Percentiles rank a stretch among this genome's conserved stretches.
phyloP scores from a whole-genome alignment of 2,888 invertebrate genomes.

The Blastobasis lacticolella region DNA sequence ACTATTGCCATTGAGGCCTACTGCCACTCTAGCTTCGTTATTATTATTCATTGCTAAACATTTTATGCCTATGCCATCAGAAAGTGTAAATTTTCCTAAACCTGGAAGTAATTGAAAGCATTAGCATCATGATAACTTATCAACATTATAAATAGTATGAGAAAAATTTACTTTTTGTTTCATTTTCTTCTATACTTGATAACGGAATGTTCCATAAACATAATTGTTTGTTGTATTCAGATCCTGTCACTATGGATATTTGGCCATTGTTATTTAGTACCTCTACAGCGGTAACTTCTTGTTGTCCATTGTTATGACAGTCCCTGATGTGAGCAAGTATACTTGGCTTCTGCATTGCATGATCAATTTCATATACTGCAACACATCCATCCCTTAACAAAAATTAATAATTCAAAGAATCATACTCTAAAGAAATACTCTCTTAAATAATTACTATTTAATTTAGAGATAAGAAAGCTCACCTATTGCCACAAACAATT shows the following conservation, averaged over 20 bases:
- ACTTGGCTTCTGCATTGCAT: constrained; percentile 29
- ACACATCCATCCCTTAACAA: constrained; percentile 55
- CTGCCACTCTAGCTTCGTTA: constrained; percentile 35
- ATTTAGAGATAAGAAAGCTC: constrained; percentile 2
- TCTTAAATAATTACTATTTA: background rate
- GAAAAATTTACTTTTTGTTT: background rate
- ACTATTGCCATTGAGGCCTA: constrained; percentile 53
- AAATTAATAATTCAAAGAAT: background rate
- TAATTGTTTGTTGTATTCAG: background rate
- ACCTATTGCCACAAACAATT: constrained; percentile 63
- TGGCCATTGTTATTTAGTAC: constrained; percentile 11
- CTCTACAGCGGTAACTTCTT: constrained; percentile 57
- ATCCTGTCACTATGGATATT: constrained; percentile 26
- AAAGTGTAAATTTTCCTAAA: constrained; percentile 23
- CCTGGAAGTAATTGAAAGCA: constrained; percentile 17
- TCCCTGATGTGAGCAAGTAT: constrained; percentile 37
- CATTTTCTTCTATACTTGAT: background rate
- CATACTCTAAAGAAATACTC: background rate
- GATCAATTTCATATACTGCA: constrained; percentile 32
- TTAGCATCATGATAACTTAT: background rate
- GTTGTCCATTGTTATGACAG: constrained; percentile 43
- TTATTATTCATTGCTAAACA: constrained; percentile 35
- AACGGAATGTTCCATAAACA: background rate
- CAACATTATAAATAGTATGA: background rate
- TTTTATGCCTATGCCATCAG: constrained; percentile 35